These are phyloP conservation scores for Atractosteus spatula DNA, from an alignment of 2,113 vertebrate genomes.

Conservation along the genomic window DNA sequence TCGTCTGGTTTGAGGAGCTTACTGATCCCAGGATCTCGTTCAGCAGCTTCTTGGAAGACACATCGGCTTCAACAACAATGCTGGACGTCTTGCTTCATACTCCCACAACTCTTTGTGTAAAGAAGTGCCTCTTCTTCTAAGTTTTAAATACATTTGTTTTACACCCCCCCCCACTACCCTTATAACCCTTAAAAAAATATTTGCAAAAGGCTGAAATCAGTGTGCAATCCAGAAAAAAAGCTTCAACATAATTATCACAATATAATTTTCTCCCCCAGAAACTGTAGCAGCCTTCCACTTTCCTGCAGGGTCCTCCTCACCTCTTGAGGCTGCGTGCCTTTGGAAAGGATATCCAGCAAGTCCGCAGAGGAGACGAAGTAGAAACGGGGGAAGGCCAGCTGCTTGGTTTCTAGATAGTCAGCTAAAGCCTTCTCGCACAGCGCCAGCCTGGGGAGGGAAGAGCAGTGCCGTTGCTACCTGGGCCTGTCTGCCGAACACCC, in stretches of 20 bases:
- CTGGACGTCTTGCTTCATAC: too few species aligned
- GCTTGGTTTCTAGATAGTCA: conserved; percentile 75
- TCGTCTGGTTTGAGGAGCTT: too few species aligned
- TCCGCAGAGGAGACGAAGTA: conserved; percentile 77
- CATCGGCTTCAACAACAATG: too few species aligned
- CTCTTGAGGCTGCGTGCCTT: conserved; percentile 66
- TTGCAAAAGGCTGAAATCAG: neutral
- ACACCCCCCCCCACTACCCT: too few species aligned
- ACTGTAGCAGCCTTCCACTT: too few species aligned
- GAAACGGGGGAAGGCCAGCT: conserved; percentile 68
- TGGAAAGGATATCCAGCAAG: conserved; percentile 76
- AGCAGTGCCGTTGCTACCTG: neutral
- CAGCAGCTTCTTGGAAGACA: too few species aligned
- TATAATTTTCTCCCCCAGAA: neutral
- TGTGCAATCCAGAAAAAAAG: neutral
- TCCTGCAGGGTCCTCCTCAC: conserved; percentile 39
- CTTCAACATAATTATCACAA: neutral
- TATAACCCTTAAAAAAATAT: too few species aligned
- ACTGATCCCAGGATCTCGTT: too few species aligned
- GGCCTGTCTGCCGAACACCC: too few species aligned
- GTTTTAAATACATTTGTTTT: too few species aligned
- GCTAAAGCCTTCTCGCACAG: conserved; percentile 76
- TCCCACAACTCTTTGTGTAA: too few species aligned
- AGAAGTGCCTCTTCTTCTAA: too few species aligned
- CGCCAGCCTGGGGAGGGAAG: conserved; percentile 54